Evolutionary conservation across 2,888 invertebrate genomes (phyloP), one percentile per base, ranked within the genome.

Genomic region (Mechanitis mazaeus): DNA sequence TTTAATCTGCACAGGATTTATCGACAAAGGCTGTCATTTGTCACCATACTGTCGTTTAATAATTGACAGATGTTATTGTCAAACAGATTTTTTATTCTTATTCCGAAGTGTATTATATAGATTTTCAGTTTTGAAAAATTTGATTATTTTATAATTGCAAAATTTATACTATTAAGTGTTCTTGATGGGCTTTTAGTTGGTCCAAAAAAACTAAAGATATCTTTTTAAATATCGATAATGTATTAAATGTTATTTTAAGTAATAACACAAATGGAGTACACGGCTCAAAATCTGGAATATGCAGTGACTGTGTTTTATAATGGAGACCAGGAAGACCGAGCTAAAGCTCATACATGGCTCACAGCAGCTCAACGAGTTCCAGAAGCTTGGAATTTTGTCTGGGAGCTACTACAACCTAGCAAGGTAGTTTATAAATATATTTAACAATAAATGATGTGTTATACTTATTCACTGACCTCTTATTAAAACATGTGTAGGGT

Each of bases 351-450:
- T 77, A 92, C 94, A 55, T 97, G 96, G 96, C 92, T 98, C 54
- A 94, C 95, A 47, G 92, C 93, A 69, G 95, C 95, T 11, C 97
- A 98, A 83, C 91, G 93, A 69, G 96, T 96, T 33, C 93, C 94
- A 1, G 94, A 96, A 80, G 97, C 98, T 42, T 98, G 98, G 98
- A 94, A 93, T 72, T 97, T 97, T 81, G 94, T 96, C 5, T 98
- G 98, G 97, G 94, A 96, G 67, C 91, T 98, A 38, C 91, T 98
- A 71, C 93, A 94, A 76, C 93, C 94, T 7, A 93, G 93, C 70
- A 95, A 96, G 92, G 97, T 97, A 88, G 59, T 54, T 9, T 45
- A 45, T 54, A 50, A 47, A 20, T 31, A 50, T 31, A 31, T 31
- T 54, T 54, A n/a, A n/a, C 28, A 54, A 38, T 35, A 54, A 31